phyloP scores from a whole-genome alignment of 2,113 vertebrate genomes.

The Pseudopipra pipra region DNA sequence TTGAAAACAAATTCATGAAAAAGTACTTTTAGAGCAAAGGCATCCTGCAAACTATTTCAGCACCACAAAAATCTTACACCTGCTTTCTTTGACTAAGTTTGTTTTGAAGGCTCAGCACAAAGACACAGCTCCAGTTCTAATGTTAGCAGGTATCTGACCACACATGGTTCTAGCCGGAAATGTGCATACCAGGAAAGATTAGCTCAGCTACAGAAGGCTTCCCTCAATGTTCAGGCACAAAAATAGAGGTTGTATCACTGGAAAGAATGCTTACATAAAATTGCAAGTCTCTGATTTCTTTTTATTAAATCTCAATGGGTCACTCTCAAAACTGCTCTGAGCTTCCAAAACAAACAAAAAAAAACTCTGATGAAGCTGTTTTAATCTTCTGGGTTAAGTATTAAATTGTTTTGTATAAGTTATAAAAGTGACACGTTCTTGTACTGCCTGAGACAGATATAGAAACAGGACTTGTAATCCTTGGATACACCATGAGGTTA shows the following conservation, averaged over 20 bases:
- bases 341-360: background rate
- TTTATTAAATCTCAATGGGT: background rate
- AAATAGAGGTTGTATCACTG: background rate
- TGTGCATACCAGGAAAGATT: background rate
- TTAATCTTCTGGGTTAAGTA: background rate
- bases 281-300: background rate
- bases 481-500: background rate
- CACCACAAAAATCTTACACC: background rate
- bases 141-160: conserved; percentile 1
- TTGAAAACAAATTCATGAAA: background rate
- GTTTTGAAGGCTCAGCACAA: background rate
- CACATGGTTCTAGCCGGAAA: background rate
- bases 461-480: background rate
- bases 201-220: background rate
- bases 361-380: background rate
- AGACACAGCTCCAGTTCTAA: background rate
- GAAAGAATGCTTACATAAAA: background rate
- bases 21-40: background rate
- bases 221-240: background rate
- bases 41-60: background rate
- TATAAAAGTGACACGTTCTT: background rate
- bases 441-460: background rate
- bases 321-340: background rate
- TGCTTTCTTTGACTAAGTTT: background rate
- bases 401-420: background rate